These are phyloP conservation scores for Euphydryas editha DNA, from an alignment of 2,888 invertebrate genomes.

Conservation along the genomic window DNA sequence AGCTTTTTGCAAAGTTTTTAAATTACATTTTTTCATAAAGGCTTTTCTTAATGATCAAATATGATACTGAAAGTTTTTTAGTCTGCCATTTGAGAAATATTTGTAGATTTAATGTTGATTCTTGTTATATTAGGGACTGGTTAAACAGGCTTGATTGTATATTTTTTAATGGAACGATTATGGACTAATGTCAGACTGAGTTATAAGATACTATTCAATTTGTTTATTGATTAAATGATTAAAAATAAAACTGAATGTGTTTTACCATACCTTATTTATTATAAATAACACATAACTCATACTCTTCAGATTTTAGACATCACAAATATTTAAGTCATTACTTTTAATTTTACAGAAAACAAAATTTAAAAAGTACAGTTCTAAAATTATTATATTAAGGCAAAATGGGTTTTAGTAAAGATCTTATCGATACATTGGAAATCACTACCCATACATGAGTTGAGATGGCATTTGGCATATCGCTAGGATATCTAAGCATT, in stretches of 20 bases:
- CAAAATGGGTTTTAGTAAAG: slow-evolving; percentile 67
- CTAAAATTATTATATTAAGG: slow-evolving; percentile 43
- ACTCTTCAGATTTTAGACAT: background rate
- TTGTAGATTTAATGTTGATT: slow-evolving; percentile 40
- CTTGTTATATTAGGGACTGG: slow-evolving; percentile 53
- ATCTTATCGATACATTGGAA: slow-evolving; percentile 72
- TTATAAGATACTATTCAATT: slow-evolving; percentile 75
- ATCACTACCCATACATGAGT: slow-evolving; percentile 77
- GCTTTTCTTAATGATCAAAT: slow-evolving; percentile 25
- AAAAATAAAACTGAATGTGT: slow-evolving; percentile 46
- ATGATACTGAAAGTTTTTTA: slow-evolving; percentile 26
- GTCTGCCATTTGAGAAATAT: slow-evolving; percentile 27
- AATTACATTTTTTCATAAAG: slow-evolving; percentile 18
- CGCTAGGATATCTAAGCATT: slow-evolving; percentile 71
- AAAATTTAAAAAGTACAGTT: background rate
- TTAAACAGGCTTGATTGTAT: slow-evolving; percentile 59
- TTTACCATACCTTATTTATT: slow-evolving; percentile 16
- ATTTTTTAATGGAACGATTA: slow-evolving; percentile 67
- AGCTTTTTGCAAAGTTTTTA: slow-evolving; percentile 22
- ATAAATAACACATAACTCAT: background rate
- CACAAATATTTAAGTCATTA: background rate
- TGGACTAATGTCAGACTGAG: slow-evolving; percentile 74
- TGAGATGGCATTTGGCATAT: slow-evolving; percentile 71
- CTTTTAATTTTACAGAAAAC: background rate
- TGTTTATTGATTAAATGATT: slow-evolving; percentile 72